These are phyloP conservation scores for Ploceus nigricollis DNA, from an alignment of 2,113 vertebrate species.

Conservation along the genomic window DNA sequence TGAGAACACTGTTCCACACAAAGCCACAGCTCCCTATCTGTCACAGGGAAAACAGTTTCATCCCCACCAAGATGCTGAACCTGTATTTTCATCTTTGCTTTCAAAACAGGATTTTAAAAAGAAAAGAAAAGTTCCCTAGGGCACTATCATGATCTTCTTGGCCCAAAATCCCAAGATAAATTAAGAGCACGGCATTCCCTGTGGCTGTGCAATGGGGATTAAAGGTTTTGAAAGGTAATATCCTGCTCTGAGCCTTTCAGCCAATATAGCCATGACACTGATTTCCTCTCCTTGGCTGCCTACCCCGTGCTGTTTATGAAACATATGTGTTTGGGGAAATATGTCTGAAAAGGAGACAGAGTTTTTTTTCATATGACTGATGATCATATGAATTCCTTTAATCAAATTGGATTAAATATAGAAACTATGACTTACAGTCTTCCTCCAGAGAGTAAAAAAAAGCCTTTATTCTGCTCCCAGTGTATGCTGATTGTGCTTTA, in stretches of 20 bases:
- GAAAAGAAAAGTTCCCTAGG: not conserved
- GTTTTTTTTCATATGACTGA: not conserved
- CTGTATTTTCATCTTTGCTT: not conserved
- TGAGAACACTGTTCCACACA: accelerated
- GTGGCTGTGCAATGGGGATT: accelerated
- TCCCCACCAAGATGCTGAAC: not conserved
- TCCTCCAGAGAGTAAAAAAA: slow-evolving; percentile 12
- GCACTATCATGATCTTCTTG: not conserved
- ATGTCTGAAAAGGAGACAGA: not conserved
- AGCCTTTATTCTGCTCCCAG: not conserved
- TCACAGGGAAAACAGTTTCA: not conserved
- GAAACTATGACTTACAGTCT: not conserved
- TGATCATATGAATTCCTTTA: slow-evolving; percentile 14
- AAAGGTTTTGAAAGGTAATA: slow-evolving; percentile 42
- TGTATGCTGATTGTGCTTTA: not conserved
- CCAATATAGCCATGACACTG: not conserved
- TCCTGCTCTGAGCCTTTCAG: slow-evolving; percentile 30
- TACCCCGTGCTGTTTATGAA: not conserved
- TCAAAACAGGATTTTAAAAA: not conserved
- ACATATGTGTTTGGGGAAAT: slow-evolving; percentile 15
- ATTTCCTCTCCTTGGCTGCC: not conserved
- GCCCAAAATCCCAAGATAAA: not conserved
- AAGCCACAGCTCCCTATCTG: not conserved
- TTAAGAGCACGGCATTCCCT: not conserved
- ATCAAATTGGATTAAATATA: slow-evolving; percentile 35